A percentile compares a stretch with the other conserved stretches of the same genome.
Conservation (phyloP, 2,113 vertebrate genomes). For the Myiagra hebetior region DNA sequence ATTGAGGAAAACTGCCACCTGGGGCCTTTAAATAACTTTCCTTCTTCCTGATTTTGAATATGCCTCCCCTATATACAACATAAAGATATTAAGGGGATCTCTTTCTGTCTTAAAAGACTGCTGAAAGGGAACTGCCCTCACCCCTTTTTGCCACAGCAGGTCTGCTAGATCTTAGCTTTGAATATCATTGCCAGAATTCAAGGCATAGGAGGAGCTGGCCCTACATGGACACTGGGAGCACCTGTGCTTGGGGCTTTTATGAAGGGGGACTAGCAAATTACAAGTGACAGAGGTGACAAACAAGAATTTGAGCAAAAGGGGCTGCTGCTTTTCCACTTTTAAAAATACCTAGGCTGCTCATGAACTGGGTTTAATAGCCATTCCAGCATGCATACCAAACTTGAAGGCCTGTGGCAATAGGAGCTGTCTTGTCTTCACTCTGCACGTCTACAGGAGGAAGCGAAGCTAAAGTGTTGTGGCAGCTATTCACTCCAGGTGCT, state of each 20-base stretch:
- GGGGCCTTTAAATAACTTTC: slow-evolving; percentile 35
- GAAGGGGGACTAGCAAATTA: not conserved
- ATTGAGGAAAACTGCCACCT: not conserved
- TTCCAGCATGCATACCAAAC: slow-evolving; percentile 24
- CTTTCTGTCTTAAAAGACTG: slow-evolving; percentile 5
- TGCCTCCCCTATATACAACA: not conserved
- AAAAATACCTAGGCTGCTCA: not conserved
- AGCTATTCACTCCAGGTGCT: not conserved
- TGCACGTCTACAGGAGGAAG: not conserved
- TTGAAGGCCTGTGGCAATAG: not conserved
- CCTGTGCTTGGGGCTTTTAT: not conserved
- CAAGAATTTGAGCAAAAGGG: not conserved
- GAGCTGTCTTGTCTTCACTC: slow-evolving; percentile 2
- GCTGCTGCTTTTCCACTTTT: not conserved
- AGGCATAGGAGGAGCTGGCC: not conserved
- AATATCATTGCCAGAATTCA: not conserved
- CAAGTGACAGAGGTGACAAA: not conserved
- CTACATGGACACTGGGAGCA: not conserved
- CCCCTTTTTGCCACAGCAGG: not conserved
- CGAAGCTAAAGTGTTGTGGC: not conserved
- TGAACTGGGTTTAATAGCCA: slow-evolving; percentile 22
- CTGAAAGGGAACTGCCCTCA: not conserved
- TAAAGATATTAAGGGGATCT: not conserved
- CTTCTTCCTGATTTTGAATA: not conserved
- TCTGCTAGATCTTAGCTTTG: not conserved